Evolutionary conservation across 2,888 invertebrate species (phyloP), one percentile per base, ranked within the genome.

Genomic region (Plusia festucae): DNA sequence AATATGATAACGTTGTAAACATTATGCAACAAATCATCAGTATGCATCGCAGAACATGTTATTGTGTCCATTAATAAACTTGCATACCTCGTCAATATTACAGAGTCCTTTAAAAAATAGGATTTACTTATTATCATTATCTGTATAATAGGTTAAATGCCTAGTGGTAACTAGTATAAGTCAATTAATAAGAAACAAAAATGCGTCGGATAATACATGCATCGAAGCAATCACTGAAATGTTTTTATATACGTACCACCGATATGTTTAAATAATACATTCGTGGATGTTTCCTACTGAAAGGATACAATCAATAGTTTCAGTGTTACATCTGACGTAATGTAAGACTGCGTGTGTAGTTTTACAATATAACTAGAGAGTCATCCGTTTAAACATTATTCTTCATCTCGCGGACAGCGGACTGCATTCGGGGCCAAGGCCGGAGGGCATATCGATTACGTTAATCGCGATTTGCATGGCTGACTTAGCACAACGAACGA

Each of bases 361-460:
- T 85, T 84, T 83, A 86, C 81, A 83, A 87, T 83, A 85, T 81
- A 82, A 83, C 78, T 72, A 70, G 76, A 75, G 74, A 76, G 78
- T 81, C 84, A 82, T 82, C 73, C 79, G 82, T 72, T 71, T 60
- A 72, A 84, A 86, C 88, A 91, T 92, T 84, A 91, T 86, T 91
- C 91, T 91, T 91, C 91, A 91, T 92, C 87, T 86, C 63, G 79
- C 63, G 82, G 88, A 87, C 88, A 87, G 87, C 80, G 73, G 67
- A 73, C 71, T 88, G 90, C 89, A 90, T 92, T 92, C 89, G 89
- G 90, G 92, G 92, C 90, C 93, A 93, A 92, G 93, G 93, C 81
- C 80, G 77, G 79, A 82, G 82, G 85, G 82, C 86, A 85, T 91
- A 92, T 93, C 88, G 90, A 90, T 93, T 93, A 89, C 92, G 86